phyloP scores from a whole-genome alignment of 2,888 invertebrate species.

The Syrphus vitripennis region DNA sequence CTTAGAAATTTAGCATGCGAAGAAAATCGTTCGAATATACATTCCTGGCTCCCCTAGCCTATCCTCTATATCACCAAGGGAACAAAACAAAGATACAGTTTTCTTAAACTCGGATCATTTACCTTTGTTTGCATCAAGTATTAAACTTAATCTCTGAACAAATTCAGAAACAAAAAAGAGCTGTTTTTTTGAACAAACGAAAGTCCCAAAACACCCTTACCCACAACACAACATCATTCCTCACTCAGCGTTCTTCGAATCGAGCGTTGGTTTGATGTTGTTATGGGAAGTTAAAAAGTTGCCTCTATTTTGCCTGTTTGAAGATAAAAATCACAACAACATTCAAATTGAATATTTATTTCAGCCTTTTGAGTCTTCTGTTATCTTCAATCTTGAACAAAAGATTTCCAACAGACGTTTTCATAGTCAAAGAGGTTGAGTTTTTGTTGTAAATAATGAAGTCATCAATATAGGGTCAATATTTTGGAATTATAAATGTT shows the following conservation, averaged over 20 bases:
- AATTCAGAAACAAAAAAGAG: conserved; percentile 8
- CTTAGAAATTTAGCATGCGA: conserved; percentile 14
- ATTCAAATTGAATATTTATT: conserved; percentile 69
- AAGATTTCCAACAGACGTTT: conserved; percentile 17
- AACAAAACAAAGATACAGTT: conserved; percentile 13
- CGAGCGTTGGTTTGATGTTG: background rate
- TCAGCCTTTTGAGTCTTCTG: conserved; percentile 7
- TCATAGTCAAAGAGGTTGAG: background rate
- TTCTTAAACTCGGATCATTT: conserved; percentile 56
- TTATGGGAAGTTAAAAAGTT: conserved; percentile 1
- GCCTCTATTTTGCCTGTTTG: conserved; percentile 21
- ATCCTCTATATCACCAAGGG: background rate
- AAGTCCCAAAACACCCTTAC: conserved; percentile 5
- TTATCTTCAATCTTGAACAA: background rate
- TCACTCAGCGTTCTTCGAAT: background rate
- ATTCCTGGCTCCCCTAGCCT: too few species aligned
- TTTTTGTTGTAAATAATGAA: background rate
- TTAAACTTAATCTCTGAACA: conserved; percentile 60
- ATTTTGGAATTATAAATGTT: too few species aligned
- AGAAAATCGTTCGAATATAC: background rate
- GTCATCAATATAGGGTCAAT: too few species aligned
- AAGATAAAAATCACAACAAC: conserved; percentile 51
- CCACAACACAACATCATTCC: background rate
- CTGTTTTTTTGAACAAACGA: background rate
- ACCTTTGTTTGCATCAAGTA: conserved; percentile 61